Base-by-base conservation (phyloP, 1,140 invertebrate genomes). In the Scaptomyza graminum region DNA sequence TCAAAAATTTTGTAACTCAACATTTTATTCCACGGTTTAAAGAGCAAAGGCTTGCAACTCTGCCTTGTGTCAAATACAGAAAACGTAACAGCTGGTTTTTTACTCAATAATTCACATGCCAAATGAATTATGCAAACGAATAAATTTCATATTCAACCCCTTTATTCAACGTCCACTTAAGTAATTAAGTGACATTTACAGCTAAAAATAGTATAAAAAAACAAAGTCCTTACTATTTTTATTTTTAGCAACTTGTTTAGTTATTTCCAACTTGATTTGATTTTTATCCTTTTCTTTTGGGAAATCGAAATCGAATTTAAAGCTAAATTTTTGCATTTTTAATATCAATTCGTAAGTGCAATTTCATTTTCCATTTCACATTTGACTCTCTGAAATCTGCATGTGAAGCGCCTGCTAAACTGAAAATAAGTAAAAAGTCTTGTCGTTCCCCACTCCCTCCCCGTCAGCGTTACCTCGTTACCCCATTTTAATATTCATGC, bases 401-500 rank as follows among this genome's bases (percentile, higher is more conserved):
- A 41, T 41, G 8, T 55, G 39, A 43, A 44, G 22, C 39, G 28
- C 41, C 7, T 44, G 37, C 16, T 37, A 41, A 8, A 44, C 18
- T 22, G 18, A 22, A 22, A 22, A 22, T 22, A 22, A 22, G 18
- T 22, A 7, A 18, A 18, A 54, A 54, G 39, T 54, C 31, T 43
- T 22, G 0, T 8, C n/a, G 13, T 7, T 8, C 31, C 1, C 31
- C 31, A 8, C 7, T 9, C 31, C 31, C 12, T 41, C 37, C n/a
- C 12, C 37, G 4, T 41, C 3, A 13, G 12, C 44, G 59, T 25
- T 18, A 25, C 22, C 41, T 46, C 41, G 15, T 41, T 18, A 63
- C 31, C n/a, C 39, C 13, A 39, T 71, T 59, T 71, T 65, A 65
- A 71, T 71, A 65, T 71, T 71, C 68, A 71, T 52, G 62, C 68